Conservation (phyloP, 2,797 vertebrate genomes). For the Pseudotriccus pelzelni region DNA sequence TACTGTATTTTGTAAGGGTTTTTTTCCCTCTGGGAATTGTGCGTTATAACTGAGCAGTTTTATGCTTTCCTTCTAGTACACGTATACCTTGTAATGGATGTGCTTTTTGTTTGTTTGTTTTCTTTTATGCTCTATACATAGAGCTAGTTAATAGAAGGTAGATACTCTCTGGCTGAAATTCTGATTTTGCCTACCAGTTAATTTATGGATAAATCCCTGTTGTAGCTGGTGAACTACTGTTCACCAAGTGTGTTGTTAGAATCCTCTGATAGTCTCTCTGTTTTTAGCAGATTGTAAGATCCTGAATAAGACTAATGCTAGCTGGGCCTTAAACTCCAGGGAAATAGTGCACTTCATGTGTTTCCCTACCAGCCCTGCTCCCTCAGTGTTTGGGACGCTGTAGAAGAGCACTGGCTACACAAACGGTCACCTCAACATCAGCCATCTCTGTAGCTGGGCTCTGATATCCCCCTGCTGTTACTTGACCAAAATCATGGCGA, state of each 20-base stretch:
- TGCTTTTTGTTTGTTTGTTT: slow-evolving; percentile 9
- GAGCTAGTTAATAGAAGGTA: slow-evolving; percentile 12
- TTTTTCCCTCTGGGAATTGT: slow-evolving; percentile 71
- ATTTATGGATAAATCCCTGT: slow-evolving; percentile 28
- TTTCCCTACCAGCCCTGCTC: not conserved
- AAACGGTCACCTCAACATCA: not conserved
- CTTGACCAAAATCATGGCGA: not conserved
- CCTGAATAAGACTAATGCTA: not conserved
- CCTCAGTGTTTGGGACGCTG: not conserved
- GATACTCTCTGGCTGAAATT: slow-evolving; percentile 28
- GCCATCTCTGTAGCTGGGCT: not conserved
- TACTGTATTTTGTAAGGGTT: slow-evolving; percentile 58
- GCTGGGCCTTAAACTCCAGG: slow-evolving; percentile 36
- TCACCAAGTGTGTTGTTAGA: not conserved
- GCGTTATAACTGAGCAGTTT: slow-evolving; percentile 69
- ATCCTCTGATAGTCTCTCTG: not conserved
- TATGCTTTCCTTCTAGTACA: slow-evolving; percentile 59
- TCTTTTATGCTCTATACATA: not conserved
- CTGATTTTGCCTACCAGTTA: slow-evolving; percentile 29
- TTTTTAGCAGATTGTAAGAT: not conserved
- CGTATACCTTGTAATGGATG: not conserved
- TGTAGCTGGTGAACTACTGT: not conserved
- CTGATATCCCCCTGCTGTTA: not conserved
- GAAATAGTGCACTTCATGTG: not conserved
- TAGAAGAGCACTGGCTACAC: not conserved